Evolutionary conservation across 2,797 vertebrate species (phyloP).

Genomic region (Halcyon leucocephala): DNA sequence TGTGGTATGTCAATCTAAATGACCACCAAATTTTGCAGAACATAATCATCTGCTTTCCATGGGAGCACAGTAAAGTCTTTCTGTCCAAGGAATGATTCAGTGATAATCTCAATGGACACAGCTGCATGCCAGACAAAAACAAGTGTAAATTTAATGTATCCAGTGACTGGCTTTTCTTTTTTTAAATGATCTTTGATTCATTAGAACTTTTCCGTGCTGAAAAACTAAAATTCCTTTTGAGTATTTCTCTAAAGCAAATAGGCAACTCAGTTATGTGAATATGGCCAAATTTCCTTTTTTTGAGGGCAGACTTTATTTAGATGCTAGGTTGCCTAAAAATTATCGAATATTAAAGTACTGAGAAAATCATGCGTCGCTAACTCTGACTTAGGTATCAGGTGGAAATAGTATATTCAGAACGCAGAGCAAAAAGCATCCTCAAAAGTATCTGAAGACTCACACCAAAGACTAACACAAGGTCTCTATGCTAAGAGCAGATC

Average conservation of each 20-base stretch:
- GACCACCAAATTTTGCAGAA: neutral
- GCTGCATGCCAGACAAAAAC: neutral
- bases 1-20: neutral
- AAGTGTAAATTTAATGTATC: slow-evolving; percentile 1
- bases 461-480: slow-evolving; percentile 25
- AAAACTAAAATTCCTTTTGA: neutral
- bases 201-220: neutral
- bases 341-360: neutral
- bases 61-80: neutral
- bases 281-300: neutral
- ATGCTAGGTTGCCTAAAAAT: neutral
- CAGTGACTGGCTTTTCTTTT: neutral
- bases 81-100: neutral
- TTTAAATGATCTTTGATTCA: neutral
- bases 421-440: neutral
- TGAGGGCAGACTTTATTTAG: neutral
- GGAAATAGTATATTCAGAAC: neutral
- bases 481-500: slow-evolving; percentile 46
- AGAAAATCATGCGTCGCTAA: neutral
- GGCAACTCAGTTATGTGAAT: neutral
- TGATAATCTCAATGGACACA: neutral
- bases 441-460: neutral
- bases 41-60: neutral
- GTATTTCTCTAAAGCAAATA: neutral
- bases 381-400: neutral